These are phyloP conservation scores for Eciton burchellii DNA, from an alignment of 1,140 invertebrate species.

Conservation along the genomic window DNA sequence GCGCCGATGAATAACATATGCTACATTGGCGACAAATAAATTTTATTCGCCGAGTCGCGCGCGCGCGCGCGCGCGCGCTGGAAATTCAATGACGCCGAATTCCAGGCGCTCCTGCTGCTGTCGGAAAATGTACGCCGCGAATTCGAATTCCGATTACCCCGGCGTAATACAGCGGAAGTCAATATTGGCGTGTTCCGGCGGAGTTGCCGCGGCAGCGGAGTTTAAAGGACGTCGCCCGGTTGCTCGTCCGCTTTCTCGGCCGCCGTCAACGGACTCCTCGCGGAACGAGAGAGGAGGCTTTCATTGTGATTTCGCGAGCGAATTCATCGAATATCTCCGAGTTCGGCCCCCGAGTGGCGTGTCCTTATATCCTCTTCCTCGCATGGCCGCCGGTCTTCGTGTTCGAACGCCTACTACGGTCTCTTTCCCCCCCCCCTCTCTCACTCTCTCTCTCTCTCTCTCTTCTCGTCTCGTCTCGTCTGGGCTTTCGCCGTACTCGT, in stretches of 20 bases:
- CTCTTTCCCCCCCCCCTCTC: too few species aligned
- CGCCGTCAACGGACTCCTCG: not conserved
- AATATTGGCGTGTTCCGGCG: slow-evolving; percentile 58
- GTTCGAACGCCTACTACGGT: slow-evolving; percentile 62
- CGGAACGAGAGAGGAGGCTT: slow-evolving; percentile 28
- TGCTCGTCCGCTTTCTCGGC: slow-evolving; percentile 21
- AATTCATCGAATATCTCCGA: slow-evolving; percentile 63
- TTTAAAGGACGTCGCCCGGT: slow-evolving; percentile 52
- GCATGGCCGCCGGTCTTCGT: slow-evolving; percentile 63
- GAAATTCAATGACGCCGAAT: slow-evolving; percentile 41
- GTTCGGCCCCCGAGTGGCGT: slow-evolving; percentile 58
- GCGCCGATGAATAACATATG: slow-evolving; percentile 13
- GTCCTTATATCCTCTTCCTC: slow-evolving; percentile 51
- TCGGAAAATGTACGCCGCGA: slow-evolving; percentile 53
- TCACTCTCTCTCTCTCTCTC: slow-evolving; percentile 3
- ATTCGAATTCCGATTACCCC: slow-evolving; percentile 55
- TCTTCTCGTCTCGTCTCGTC: slow-evolving; percentile 14
- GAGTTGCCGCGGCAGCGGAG: slow-evolving; percentile 45
- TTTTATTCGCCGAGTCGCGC: slow-evolving; percentile 11
- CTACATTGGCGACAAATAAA: slow-evolving; percentile 36
- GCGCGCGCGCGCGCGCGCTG: not conserved
- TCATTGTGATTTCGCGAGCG: slow-evolving; percentile 57
- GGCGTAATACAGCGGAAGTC: slow-evolving; percentile 59
- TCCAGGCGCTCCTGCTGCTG: slow-evolving; percentile 25
- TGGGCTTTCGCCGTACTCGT: slow-evolving; percentile 58